These are phyloP conservation scores for Lampropteryx suffumata DNA, from an alignment of 2,888 invertebrate species.

Conservation along the genomic window DNA sequence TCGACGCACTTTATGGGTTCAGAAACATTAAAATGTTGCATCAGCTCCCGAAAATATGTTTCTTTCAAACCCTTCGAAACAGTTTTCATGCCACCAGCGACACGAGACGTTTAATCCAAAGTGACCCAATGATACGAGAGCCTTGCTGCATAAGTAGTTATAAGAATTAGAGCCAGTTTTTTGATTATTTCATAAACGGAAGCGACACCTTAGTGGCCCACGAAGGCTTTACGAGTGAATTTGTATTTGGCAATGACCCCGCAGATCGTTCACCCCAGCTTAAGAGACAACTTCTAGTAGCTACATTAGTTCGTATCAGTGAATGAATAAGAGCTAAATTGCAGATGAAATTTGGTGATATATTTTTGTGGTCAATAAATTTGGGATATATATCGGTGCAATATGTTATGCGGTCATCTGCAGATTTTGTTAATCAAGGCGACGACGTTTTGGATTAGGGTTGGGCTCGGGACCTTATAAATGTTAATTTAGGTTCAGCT, in stretches of 20 bases:
- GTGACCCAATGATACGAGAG: constrained; percentile 10
- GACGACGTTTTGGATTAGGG: constrained; percentile 17
- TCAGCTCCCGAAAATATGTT: constrained; percentile 10
- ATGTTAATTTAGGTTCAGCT: constrained; percentile 23
- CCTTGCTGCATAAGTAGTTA: constrained; percentile 31
- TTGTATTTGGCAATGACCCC: constrained; percentile 79
- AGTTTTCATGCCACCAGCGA: background rate
- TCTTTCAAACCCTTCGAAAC: constrained; percentile 11
- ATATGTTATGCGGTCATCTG: constrained; percentile 21
- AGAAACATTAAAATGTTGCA: constrained; percentile 65
- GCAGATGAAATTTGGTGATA: background rate
- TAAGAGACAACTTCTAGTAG: constrained; percentile 29
- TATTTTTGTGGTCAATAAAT: constrained; percentile 14
- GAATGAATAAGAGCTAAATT: constrained; percentile 22
- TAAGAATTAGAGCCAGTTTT: constrained; percentile 30
- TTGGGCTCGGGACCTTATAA: constrained; percentile 11
- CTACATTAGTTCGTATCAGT: constrained; percentile 18
- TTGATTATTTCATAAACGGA: constrained; percentile 34
- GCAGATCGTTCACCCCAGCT: constrained; percentile 62
- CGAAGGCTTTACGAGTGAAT: constrained; percentile 60
- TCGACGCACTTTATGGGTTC: constrained; percentile 62
- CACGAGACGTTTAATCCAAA: constrained; percentile 11
- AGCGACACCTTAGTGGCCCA: constrained; percentile 65
- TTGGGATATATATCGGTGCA: constrained; percentile 21
- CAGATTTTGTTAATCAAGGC: constrained; percentile 23